Conservation (phyloP, 1,140 invertebrate genomes). For the Matsumurasca onukii region DNA sequence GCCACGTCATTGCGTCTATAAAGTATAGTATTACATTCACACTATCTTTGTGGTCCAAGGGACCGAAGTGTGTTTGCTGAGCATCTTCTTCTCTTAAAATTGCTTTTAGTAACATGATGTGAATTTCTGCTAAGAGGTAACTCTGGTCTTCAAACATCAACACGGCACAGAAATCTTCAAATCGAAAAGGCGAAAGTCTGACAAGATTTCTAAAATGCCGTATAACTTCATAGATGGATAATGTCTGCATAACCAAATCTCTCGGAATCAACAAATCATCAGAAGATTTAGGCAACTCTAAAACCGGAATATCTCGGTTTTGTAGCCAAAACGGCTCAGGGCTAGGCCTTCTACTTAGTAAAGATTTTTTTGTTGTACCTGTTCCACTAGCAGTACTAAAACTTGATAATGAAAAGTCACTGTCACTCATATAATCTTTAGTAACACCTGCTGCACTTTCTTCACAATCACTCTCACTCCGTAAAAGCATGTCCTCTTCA, state of each 20-base stretch:
- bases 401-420: slow-evolving; percentile 80
- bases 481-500: slow-evolving; percentile 65
- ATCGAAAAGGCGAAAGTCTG: slow-evolving; percentile 87
- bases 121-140: slow-evolving; percentile 85
- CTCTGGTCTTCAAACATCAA: slow-evolving; percentile 91
- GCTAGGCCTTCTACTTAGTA: slow-evolving; percentile 61
- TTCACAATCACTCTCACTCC: slow-evolving; percentile 64
- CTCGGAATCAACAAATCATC: slow-evolving; percentile 85
- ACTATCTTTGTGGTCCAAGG: slow-evolving; percentile 94
- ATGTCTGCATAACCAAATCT: slow-evolving; percentile 73
- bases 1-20: slow-evolving; percentile 93
- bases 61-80: slow-evolving; percentile 93
- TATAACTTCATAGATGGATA: slow-evolving; percentile 92
- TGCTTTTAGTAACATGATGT: slow-evolving; percentile 88
- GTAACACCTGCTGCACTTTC: slow-evolving; percentile 62
- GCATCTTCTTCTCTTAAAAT: slow-evolving; percentile 92
- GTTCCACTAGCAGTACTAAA: slow-evolving; percentile 68
- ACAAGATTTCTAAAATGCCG: slow-evolving; percentile 88
- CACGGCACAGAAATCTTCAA: slow-evolving; percentile 95
- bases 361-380: slow-evolving; percentile 58
- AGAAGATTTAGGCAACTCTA: slow-evolving; percentile 82
- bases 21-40: slow-evolving; percentile 91
- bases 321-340: slow-evolving; percentile 88
- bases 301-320: slow-evolving; percentile 65
- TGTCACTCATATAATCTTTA: slow-evolving; percentile 71